These are phyloP conservation scores for Dromius quadrimaculatus DNA, from an alignment of 2,888 invertebrate genomes.

Conservation along the genomic window DNA sequence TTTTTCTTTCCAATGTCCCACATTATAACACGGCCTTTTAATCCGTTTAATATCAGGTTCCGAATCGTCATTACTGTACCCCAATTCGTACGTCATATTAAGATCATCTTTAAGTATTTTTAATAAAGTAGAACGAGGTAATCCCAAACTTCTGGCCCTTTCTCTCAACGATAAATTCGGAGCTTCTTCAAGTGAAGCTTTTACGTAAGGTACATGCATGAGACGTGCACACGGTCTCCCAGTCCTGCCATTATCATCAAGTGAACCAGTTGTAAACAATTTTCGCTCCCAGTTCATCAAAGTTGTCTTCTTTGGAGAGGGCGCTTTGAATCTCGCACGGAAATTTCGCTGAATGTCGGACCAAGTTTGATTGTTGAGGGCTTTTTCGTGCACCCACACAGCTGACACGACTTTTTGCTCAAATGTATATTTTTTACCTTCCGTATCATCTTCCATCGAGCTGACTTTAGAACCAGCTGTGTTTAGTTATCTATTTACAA, in stretches of 20 bases:
- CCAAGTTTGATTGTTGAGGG: slow-evolving; percentile 62
- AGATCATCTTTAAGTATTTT: slow-evolving; percentile 65
- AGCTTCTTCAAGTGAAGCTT: slow-evolving; percentile 63
- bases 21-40: slow-evolving; percentile 58
- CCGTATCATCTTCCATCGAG: slow-evolving; percentile 52
- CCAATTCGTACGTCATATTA: slow-evolving; percentile 61
- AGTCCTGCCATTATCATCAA: slow-evolving; percentile 65
- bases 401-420: slow-evolving; percentile 68
- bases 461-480: slow-evolving; percentile 46
- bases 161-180: slow-evolving; percentile 66
- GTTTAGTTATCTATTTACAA: too few relatives aligned
- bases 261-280: slow-evolving; percentile 65
- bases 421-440: slow-evolving; percentile 60
- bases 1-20: slow-evolving; percentile 59
- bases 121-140: slow-evolving; percentile 65
- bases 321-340: slow-evolving; percentile 64
- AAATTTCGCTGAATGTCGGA: slow-evolving; percentile 66
- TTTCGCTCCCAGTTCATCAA: slow-evolving; percentile 64
- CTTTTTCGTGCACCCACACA: slow-evolving; percentile 69
- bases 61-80: slow-evolving; percentile 54
- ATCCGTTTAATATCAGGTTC: slow-evolving; percentile 56
- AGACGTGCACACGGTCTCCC: slow-evolving; percentile 63
- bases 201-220: slow-evolving; percentile 63
- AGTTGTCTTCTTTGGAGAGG: slow-evolving; percentile 63
- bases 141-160: slow-evolving; percentile 63